Conservation (phyloP, 2,797 vertebrate genomes). For the Myotis daubentonii region DNA sequence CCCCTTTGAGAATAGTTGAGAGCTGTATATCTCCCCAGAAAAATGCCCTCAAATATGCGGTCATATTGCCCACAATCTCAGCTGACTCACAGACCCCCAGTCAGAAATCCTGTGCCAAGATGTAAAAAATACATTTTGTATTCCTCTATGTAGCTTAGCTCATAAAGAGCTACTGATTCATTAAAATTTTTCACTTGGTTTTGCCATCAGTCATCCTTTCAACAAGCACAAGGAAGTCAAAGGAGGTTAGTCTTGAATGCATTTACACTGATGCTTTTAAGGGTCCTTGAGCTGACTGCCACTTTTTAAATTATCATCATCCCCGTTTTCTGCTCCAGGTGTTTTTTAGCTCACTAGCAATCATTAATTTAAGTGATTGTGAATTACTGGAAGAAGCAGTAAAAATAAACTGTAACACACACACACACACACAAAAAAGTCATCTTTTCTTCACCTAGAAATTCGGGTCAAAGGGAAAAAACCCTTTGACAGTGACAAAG, state of each 20-base stretch:
- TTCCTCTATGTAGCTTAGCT: not conserved
- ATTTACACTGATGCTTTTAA: not conserved
- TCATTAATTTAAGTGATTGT: conserved; percentile 40
- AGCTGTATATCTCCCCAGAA: not conserved
- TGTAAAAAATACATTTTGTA: not conserved
- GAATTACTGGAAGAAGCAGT: not conserved
- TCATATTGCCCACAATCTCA: not conserved
- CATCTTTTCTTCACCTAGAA: not conserved
- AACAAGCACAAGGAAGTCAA: not conserved
- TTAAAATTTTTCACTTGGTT: not conserved
- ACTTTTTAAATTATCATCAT: not conserved
- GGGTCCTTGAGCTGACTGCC: not conserved
- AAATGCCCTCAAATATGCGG: not conserved
- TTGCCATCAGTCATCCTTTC: conserved; percentile 9
- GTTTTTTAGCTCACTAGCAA: conserved; percentile 10
- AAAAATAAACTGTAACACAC: conserved; percentile 14
- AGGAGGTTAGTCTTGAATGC: not conserved
- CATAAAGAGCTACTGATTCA: not conserved
- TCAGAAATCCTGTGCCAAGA: not conserved
- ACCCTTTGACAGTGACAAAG: not conserved
- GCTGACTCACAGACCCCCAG: not conserved
- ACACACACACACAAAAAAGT: not conserved
- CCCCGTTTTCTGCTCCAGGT: not conserved
- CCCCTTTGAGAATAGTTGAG: not conserved
- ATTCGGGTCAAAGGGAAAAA: not conserved